Base-by-base conservation (phyloP, 1,140 invertebrate species). In the Drosophila setifemur region DNA sequence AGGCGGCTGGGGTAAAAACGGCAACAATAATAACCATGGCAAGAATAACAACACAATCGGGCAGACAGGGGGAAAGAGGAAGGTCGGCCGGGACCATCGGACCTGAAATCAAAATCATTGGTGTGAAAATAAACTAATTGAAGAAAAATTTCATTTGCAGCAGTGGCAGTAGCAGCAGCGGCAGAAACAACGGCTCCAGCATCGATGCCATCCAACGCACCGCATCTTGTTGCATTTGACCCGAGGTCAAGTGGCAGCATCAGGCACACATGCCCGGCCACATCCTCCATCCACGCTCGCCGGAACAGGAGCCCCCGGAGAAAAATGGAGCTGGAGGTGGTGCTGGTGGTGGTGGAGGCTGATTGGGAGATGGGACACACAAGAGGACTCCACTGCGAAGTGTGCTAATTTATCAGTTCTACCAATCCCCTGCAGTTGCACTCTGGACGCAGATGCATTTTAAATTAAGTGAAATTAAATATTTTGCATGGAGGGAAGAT, bases 51-150 rank as follows among this genome's bases (percentile, higher is more conserved):
- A 31, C 48, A 43, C 55, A 28, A 60, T 60, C 16, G 55, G 25
- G 25, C 49, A 55, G 25, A 55, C 29, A 55, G 11, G 23, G 39
- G 11, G 23, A 16, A 18, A 8, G 7, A 42, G 49, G 28, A 28
- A 25, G 39, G 58, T 5, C 21, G 21, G 23, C 12, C 14, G 7
- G 8, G 19, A 21, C 29, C 67, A 70, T 45, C 50, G 63, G 63
- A 71, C 53, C 66, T 73, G 78, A 83, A 83, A 85, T 83, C 78
- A 85, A 81, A 85, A 81, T 86, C 81, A 85, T 86, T 81, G 72
- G 81, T 76, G 81, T 87, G 82, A 86, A 86, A 86, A 86, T 86
- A 86, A 86, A 86, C 81, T 86, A 86, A 86, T 86, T 86, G 81
- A 86, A 86, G 82, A 86, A 86, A 76, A 86, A 81, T 86, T 81